These are phyloP conservation scores for Girardinichthys multiradiatus DNA, from an alignment of 2,113 vertebrate genomes.

Conservation along the genomic window DNA sequence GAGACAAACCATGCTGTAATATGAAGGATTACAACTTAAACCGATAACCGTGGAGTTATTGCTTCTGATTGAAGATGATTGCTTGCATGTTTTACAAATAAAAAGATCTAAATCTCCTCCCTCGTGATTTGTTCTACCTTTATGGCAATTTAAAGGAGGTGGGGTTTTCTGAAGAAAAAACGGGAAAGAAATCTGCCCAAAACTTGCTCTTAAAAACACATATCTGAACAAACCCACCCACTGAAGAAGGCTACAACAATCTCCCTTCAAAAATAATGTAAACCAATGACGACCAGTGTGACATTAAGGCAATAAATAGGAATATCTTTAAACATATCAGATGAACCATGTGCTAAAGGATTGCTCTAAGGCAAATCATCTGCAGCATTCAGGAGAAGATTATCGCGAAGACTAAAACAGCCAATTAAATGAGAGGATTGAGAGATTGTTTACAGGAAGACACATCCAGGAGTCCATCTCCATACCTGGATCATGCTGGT, in stretches of 20 bases:
- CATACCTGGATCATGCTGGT: slow-evolving; percentile 2
- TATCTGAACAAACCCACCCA: background rate
- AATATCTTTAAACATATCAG: slow-evolving; percentile 18
- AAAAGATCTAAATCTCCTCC: background rate
- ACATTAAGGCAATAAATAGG: slow-evolving; percentile 66
- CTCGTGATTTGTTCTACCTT: background rate
- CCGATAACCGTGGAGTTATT: background rate
- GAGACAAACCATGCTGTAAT: background rate
- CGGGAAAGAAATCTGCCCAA: background rate
- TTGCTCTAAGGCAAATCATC: slow-evolving; percentile 59
- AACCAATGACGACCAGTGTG: slow-evolving; percentile 13
- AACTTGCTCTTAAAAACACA: background rate
- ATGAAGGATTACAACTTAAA: background rate
- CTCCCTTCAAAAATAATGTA: slow-evolving; percentile 1
- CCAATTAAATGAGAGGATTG: slow-evolving; percentile 12
- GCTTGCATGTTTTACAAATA: background rate
- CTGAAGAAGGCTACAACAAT: background rate
- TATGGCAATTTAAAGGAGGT: background rate
- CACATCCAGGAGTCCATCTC: slow-evolving; percentile 14
- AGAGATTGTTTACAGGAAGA: slow-evolving; percentile 36
- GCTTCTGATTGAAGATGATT: background rate
- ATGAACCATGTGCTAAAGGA: slow-evolving; percentile 8
- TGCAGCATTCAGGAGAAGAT: slow-evolving; percentile 35
- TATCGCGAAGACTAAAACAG: slow-evolving; percentile 29
- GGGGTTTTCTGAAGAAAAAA: background rate